Evolutionary conservation across 1,140 invertebrate species (phyloP), one percentile per base, ranked within the genome.

Genomic region (Hyposmocoma kahamanoa): DNA sequence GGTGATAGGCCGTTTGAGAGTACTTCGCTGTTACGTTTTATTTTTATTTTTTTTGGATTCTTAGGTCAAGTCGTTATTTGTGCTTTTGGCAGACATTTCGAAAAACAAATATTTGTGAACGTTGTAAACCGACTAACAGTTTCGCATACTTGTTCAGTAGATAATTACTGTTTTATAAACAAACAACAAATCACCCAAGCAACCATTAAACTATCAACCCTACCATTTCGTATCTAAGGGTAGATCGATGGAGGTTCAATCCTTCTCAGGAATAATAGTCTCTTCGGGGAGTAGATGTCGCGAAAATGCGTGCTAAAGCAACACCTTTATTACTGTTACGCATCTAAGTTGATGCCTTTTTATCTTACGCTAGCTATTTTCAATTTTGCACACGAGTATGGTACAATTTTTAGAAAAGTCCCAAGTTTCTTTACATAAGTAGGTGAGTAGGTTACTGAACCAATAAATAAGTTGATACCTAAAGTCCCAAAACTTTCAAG

Each of bases 291-390:
- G 15, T n/a, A 3, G 45, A 47, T 47, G 45, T 34, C 32, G 34
- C 22, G 34, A 38, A 47, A 34, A 17, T 47, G 22, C 45, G 45
- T 47, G 28, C 45, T 47, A 22, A 36, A 47, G 45, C 34, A 34
- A 47, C 34, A 47, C 39, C 45, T 47, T 47, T 47, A 47, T 39
- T 34, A 26, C 45, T 47, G n/a, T n/a, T n/a, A n/a, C n/a, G n/a
- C n/a, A n/a, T n/a, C n/a, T n/a, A n/a, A n/a, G n/a, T n/a, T n/a
- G n/a, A n/a, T n/a, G n/a, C n/a, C n/a, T n/a, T n/a, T n/a, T n/a
- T n/a, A n/a, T n/a, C n/a, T n/a, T n/a, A n/a, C n/a, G n/a, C n/a
- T n/a, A n/a, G n/a, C n/a, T n/a, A n/a, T n/a, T n/a, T n/a, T n/a
- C n/a, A n/a, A n/a, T n/a, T n/a, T n/a, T n/a, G n/a, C n/a, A n/a